phyloP scores from a whole-genome alignment of 2,888 invertebrate species.

The Meloe dianella region DNA sequence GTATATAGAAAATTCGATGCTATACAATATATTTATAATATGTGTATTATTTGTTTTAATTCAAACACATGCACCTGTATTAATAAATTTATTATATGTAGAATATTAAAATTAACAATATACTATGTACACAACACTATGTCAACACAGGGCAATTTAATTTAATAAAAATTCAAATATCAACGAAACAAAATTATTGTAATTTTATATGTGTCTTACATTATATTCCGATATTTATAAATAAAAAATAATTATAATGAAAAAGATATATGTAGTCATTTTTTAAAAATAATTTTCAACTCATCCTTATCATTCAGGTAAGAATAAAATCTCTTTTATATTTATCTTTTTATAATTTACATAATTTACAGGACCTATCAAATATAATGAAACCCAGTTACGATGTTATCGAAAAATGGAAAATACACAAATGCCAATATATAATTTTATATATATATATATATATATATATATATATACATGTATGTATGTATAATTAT shows the following conservation, averaged over 20 bases:
- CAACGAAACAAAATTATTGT: constrained; percentile 44
- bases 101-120: constrained; percentile 25
- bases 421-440: no score
- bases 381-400: no score
- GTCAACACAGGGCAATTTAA: constrained; percentile 21
- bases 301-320: no score
- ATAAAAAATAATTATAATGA: constrained; percentile 47
- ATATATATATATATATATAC: no score
- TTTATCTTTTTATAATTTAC: no score
- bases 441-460: no score
- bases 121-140: constrained; percentile 30
- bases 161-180: constrained; percentile 41
- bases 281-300: not conserved
- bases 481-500: no score
- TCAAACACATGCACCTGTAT: constrained; percentile 24
- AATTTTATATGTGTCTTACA: constrained; percentile 51
- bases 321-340: no score
- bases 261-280: constrained; percentile 26
- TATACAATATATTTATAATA: constrained; percentile 6
- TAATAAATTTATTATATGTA: constrained; percentile 21
- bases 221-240: constrained; percentile 47
- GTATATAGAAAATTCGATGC: constrained; percentile 18
- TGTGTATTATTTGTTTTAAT: constrained; percentile 22
- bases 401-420: no score
- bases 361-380: no score